These are phyloP conservation scores for Poeciliopsis turrubarensis DNA, from an alignment of 2,113 vertebrate genomes.

Conservation along the genomic window DNA sequence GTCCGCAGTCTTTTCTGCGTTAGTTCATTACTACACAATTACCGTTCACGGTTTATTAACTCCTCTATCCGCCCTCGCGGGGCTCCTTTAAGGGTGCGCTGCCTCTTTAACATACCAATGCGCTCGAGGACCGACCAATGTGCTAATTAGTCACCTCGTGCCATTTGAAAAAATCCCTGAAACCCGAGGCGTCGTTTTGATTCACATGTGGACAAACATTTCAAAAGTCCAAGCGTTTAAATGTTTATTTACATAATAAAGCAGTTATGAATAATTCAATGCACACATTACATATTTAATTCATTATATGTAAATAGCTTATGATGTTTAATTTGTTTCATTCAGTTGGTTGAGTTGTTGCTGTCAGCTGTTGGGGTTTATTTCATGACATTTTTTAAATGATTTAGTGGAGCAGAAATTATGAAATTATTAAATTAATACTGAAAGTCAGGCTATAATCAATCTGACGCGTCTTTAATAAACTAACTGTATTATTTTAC, in stretches of 20 bases:
- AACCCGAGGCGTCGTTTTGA: constrained; percentile 29
- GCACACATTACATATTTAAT: too few relatives aligned
- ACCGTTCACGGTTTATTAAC: constrained; percentile 99
- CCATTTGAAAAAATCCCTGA: constrained; percentile 76
- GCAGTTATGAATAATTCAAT: too few relatives aligned
- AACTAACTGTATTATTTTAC: neutral
- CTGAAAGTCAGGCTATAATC: neutral
- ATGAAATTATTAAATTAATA: neutral
- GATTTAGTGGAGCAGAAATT: neutral
- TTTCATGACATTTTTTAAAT: neutral
- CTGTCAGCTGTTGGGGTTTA: neutral
- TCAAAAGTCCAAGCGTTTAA: too few relatives aligned
- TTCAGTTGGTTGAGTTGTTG: neutral
- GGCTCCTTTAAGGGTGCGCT: constrained; percentile 85
- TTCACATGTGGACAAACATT: neutral
- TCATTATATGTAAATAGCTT: too few relatives aligned
- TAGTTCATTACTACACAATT: constrained; percentile 99
- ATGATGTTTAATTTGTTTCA: too few relatives aligned
- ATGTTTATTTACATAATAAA: neutral
- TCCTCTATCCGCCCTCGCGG: constrained; percentile 89
- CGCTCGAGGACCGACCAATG: constrained; percentile 87
- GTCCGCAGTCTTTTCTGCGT: constrained; percentile 97
- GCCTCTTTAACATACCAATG: constrained; percentile 93
- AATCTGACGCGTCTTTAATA: neutral
- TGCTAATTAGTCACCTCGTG: constrained; percentile 97